These are phyloP conservation scores for Pimephales promelas DNA, from an alignment of 2,113 vertebrate species.

Conservation along the genomic window DNA sequence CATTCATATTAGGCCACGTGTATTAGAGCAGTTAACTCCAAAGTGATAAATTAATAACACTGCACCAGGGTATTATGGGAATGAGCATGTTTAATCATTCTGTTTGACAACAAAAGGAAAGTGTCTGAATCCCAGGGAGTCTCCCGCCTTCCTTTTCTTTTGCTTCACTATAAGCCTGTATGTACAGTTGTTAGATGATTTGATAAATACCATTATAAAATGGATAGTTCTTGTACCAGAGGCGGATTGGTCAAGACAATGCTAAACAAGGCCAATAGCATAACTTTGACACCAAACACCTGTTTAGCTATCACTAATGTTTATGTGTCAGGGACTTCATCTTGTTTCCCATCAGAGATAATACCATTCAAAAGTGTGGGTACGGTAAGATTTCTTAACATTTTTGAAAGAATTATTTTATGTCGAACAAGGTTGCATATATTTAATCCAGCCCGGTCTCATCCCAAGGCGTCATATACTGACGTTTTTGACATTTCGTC, in stretches of 20 bases:
- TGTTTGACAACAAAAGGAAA: constrained; percentile 82
- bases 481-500: no score
- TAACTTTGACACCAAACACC: not conserved
- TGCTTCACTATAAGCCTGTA: constrained; percentile 5
- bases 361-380: not conserved
- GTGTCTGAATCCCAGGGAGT: constrained; percentile 69
- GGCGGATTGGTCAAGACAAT: not conserved
- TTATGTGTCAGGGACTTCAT: not conserved
- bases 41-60: constrained; percentile 78
- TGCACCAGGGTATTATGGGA: constrained; percentile 74
- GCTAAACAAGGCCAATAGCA: not conserved
- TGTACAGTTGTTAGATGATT: constrained; percentile 17
- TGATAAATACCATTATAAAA: not conserved
- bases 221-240: not conserved
- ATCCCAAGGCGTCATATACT: no score
- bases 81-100: constrained; percentile 81
- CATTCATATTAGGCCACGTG: constrained; percentile 70
- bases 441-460: no score
- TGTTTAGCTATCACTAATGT: not conserved
- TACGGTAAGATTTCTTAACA: not conserved
- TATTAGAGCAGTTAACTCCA: constrained; percentile 66
- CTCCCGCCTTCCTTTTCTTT: constrained; percentile 18
- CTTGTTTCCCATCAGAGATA: not conserved
- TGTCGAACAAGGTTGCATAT: no score
- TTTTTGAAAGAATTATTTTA: no score